A percentile compares a stretch with the other conserved stretches of the same genome.
Conservation (phyloP, 1,140 invertebrate species). For the Listronotus oregonensis region DNA sequence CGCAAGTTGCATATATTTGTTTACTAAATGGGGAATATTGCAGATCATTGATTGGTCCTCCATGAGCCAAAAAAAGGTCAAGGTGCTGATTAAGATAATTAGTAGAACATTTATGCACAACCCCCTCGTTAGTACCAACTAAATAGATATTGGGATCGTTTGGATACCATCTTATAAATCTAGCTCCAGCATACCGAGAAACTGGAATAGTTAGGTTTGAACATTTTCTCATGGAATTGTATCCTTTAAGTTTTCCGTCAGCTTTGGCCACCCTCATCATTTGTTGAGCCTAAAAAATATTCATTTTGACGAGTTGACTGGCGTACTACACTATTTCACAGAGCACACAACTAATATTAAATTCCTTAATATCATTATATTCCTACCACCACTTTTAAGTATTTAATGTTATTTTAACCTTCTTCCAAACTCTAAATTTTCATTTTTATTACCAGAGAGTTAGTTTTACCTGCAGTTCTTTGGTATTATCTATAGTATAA, state of each 20-base stretch:
- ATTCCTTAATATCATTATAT: too few relatives aligned
- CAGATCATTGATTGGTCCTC: slow-evolving; percentile 77
- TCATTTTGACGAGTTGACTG: too few relatives aligned
- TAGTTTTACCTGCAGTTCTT: slow-evolving; percentile 24
- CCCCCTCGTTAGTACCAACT: slow-evolving; percentile 83
- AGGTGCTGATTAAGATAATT: slow-evolving; percentile 65
- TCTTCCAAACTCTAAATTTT: too few relatives aligned
- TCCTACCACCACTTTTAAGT: too few relatives aligned
- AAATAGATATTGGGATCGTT: slow-evolving; percentile 69
- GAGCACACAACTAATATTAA: too few relatives aligned
- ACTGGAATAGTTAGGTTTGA: slow-evolving; percentile 60
- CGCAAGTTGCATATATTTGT: slow-evolving; percentile 78
- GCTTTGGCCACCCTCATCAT: slow-evolving; percentile 65
- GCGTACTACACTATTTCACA: too few relatives aligned
- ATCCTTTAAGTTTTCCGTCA: slow-evolving; percentile 66
- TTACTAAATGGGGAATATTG: slow-evolving; percentile 79
- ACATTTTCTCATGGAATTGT: slow-evolving; percentile 58
- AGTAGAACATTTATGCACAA: slow-evolving; percentile 66
- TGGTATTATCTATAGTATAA: slow-evolving; percentile 32
- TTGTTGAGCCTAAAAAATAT: slow-evolving; percentile 58
- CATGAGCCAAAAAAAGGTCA: slow-evolving; percentile 75
- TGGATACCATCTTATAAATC: slow-evolving; percentile 70
- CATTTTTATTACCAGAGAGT: too few relatives aligned
- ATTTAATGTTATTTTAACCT: too few relatives aligned
- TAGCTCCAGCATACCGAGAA: slow-evolving; percentile 63